phyloP scores from a whole-genome alignment of 2,888 invertebrate species.

The Crocallis elinguaria region DNA sequence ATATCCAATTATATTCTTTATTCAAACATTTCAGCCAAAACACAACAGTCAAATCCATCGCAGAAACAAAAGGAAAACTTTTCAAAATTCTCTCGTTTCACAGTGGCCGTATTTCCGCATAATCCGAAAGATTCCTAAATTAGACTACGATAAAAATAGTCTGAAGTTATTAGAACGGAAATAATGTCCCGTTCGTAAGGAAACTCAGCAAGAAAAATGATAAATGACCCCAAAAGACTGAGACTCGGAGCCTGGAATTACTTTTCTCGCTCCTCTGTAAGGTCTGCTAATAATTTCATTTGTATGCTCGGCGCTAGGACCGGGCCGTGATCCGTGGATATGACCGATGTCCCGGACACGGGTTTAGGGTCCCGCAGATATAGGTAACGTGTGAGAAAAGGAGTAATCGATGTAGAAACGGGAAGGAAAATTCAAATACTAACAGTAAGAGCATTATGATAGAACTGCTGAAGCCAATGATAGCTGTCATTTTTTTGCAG shows the following conservation, averaged over 20 bases:
- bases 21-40: too few species aligned
- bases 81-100: too few species aligned
- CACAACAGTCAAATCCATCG: too few species aligned
- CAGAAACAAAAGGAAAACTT: too few species aligned
- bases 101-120: neutral
- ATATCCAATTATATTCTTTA: too few species aligned
- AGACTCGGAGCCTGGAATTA: neutral
- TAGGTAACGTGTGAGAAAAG: too few species aligned
- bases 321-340: slow-evolving; percentile 2
- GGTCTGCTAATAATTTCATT: slow-evolving; percentile 25
- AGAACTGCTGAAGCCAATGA: too few species aligned
- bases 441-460: too few species aligned
- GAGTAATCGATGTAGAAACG: too few species aligned
- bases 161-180: slow-evolving; percentile 21
- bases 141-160: slow-evolving; percentile 18
- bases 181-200: slow-evolving; percentile 7
- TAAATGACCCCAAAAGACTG: slow-evolving; percentile 16
- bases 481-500: too few species aligned
- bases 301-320: slow-evolving; percentile 18
- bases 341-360: slow-evolving; percentile 14
- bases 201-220: slow-evolving; percentile 22
- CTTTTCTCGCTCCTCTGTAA: neutral
- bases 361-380: slow-evolving; percentile 6
- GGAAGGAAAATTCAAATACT: too few species aligned
- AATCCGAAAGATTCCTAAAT: slow-evolving; percentile 8